Evolutionary conservation across 2,797 vertebrate genomes (phyloP).

Genomic region (Muscicapa striata): DNA sequence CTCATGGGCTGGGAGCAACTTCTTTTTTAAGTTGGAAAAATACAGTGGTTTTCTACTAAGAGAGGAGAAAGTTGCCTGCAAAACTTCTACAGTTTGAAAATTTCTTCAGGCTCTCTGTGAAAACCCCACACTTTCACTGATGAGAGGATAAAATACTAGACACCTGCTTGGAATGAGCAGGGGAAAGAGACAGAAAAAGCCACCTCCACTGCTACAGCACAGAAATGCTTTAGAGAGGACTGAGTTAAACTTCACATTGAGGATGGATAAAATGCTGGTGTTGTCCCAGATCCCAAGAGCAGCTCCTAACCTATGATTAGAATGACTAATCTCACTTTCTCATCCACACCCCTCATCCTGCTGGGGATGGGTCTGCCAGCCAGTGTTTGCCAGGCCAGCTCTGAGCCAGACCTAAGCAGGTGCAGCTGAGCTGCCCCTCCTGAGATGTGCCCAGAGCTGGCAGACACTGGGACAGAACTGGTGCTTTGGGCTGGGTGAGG

Average conservation of each 20-base stretch:
- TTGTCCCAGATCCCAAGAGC: neutral
- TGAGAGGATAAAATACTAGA: neutral
- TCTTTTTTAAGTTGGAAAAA: conserved; percentile 30
- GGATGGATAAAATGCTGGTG: neutral
- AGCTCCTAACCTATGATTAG: neutral
- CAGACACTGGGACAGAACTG: neutral
- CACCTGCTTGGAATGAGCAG: neutral
- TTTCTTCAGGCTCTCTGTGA: conserved; percentile 11
- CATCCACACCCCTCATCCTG: neutral
- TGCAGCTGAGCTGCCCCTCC: neutral
- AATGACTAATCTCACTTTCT: neutral
- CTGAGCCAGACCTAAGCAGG: neutral
- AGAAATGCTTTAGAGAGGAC: neutral
- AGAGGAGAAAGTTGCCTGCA: conserved; percentile 20
- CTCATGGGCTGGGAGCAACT: conserved; percentile 1
- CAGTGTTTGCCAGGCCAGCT: neutral
- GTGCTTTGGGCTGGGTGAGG: neutral
- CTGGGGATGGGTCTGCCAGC: neutral
- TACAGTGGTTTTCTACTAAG: neutral
- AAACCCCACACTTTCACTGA: neutral
- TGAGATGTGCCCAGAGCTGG: neutral
- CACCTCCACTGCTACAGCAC: neutral
- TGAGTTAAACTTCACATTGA: neutral
- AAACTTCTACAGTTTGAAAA: conserved; percentile 44
- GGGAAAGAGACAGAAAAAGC: conserved; percentile 12